Conservation (phyloP, 2,888 invertebrate species). For the Latrodectus elegans region DNA sequence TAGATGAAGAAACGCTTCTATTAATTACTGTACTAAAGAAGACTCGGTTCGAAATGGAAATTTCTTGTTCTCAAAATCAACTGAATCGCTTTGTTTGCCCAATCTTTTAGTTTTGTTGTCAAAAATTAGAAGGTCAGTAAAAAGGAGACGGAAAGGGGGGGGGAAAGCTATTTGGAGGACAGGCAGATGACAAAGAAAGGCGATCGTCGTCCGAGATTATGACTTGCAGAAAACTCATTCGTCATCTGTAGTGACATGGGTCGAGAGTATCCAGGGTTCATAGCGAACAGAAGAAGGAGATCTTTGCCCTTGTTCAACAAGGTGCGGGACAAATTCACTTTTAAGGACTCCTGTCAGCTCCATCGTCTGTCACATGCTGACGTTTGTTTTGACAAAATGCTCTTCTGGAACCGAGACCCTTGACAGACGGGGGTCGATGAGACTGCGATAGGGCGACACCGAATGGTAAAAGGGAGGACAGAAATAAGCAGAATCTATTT, state of each 20-base stretch:
- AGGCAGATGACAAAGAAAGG: background rate
- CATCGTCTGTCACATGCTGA: constrained; percentile 31
- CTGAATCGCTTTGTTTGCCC: too few species aligned
- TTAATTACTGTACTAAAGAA: too few species aligned
- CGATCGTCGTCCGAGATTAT: constrained; percentile 31
- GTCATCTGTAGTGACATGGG: constrained; percentile 36
- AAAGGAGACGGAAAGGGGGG: too few species aligned
- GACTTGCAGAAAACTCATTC: constrained; percentile 21
- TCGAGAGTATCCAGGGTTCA: background rate
- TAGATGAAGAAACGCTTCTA: too few species aligned
- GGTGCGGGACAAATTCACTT: constrained; percentile 54
- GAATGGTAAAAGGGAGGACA: background rate
- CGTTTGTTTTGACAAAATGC: constrained; percentile 65
- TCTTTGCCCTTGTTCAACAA: constrained; percentile 33
- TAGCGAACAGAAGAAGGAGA: background rate
- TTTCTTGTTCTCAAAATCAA: background rate
- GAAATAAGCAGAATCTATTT: background rate
- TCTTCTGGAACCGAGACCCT: constrained; percentile 7
- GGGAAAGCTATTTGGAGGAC: background rate
- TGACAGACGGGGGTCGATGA: background rate
- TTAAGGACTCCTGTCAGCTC: constrained; percentile 29
- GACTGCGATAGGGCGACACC: background rate
- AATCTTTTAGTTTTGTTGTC: too few species aligned
- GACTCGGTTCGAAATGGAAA: too few species aligned
- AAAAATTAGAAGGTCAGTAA: too few species aligned